These are phyloP conservation scores for Acanthis flammea DNA, from an alignment of 2,797 vertebrate genomes.

Conservation along the genomic window DNA sequence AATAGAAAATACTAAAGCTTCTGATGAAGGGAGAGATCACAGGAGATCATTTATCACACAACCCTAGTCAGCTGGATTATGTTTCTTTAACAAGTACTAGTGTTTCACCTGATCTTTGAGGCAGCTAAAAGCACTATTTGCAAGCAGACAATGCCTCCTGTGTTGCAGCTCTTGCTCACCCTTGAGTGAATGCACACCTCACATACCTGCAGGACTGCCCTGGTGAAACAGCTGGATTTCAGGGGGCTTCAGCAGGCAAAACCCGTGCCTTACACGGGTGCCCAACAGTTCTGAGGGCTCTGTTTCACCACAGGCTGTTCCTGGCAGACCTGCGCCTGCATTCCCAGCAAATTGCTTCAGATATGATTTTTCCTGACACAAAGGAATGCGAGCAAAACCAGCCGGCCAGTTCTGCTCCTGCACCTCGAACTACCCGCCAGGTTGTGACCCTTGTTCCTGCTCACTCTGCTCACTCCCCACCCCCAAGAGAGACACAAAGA, in stretches of 20 bases:
- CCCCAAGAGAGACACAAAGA: background rate
- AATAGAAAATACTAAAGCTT: background rate
- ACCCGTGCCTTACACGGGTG: fast-evolving
- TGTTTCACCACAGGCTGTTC: background rate
- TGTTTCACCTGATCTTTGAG: background rate
- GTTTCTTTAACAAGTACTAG: background rate
- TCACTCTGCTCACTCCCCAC: background rate
- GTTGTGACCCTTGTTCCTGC: fast-evolving
- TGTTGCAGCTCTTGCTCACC: background rate
- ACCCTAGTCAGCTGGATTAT: background rate
- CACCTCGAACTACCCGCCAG: background rate
- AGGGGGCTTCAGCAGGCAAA: background rate
- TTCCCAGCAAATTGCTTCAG: background rate
- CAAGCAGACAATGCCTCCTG: background rate
- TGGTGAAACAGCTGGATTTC: background rate
- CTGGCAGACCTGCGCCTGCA: too few relatives aligned
- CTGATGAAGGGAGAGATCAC: background rate
- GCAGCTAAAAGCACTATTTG: background rate
- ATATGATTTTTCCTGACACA: background rate
- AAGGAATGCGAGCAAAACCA: background rate
- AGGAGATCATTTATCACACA: background rate
- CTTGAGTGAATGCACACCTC: background rate
- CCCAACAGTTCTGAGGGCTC: background rate
- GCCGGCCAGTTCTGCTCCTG: fast-evolving
- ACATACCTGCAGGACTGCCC: background rate